Base-by-base conservation (phyloP, 2,113 vertebrate species). In the Mystacornis crossleyi region DNA sequence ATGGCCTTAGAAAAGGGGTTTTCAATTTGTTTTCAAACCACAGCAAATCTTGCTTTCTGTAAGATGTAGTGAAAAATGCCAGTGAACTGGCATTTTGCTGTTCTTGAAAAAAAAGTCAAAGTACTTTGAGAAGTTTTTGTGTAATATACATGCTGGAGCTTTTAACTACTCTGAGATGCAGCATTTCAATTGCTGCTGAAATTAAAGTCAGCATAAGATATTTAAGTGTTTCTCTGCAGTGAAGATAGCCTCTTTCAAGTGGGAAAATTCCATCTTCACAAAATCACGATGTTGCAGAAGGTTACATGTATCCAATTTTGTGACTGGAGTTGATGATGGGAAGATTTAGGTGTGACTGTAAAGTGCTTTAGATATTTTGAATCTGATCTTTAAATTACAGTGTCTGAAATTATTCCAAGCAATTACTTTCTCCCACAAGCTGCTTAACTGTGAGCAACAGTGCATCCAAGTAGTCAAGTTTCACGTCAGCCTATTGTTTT, bases 291-390 rank as follows among this genome's bases (percentile, higher is more conserved):
- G 7, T 51, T 94, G 61, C 74, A 70, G 71, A 87, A 82, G 38
- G 50, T 81, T 90, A 42, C 2, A 2, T 82, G 69, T 71, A 64
- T 77, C 66, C 62, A 82, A 38, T 70, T 93, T 95, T 90, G 67
- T 62, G 81, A 61, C 71, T 77, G 81, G 70, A 85, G 74, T 18
- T 61, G 70, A 77, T 2, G 34, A 55, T 75, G 54, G 69, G 74
- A 95, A 91, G 81, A 81, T 88, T 92, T 82, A 88, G 85, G 81
- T 94, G 93, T 95, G 85, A 73, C 90, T 91, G 29, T 79, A 38
- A 70, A 94, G 50, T 54, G 71, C 87, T 94, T 80, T 73, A 91
- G 90, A 25, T 88, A 86, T 92, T 95, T 90, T 93, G 71, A 90
- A 90, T 70, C 50, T 77, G 87, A 94, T 90, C 78, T 96, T 91